A percentile compares a stretch with the other conserved stretches of the same genome.
These are phyloP conservation scores for Cephus cinctus DNA, from an alignment of 1,140 invertebrate genomes.

Conservation along the genomic window DNA sequence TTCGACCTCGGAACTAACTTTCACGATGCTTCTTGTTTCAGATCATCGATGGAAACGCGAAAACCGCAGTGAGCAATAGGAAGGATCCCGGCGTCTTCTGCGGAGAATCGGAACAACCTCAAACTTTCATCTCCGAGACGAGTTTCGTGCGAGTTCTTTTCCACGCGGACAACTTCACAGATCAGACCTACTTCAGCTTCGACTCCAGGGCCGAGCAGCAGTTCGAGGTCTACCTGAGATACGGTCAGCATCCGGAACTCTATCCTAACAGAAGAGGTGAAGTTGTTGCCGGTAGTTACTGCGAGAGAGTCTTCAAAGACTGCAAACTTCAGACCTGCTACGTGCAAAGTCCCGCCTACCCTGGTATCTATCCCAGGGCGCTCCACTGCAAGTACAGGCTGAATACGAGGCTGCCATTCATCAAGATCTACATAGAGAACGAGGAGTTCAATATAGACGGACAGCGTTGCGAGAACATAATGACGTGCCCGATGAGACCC, in stretches of 20 bases:
- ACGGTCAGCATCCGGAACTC: conserved; percentile 88
- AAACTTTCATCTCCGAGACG: conserved; percentile 92
- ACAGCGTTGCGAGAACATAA: conserved; percentile 89
- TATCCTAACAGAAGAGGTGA: conserved; percentile 87
- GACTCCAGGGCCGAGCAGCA: conserved; percentile 83
- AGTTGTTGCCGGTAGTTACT: conserved; percentile 82
- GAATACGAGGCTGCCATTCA: conserved; percentile 83
- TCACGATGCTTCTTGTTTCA: conserved; percentile 47
- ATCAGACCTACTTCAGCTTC: conserved; percentile 81
- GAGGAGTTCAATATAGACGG: conserved; percentile 93
- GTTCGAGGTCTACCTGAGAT: conserved; percentile 82
- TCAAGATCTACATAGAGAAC: conserved; percentile 89
- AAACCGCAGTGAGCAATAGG: conserved; percentile 80
- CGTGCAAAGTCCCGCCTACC: conserved; percentile 89
- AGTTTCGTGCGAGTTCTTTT: conserved; percentile 88
- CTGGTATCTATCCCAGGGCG: conserved; percentile 86
- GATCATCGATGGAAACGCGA: conserved; percentile 82
- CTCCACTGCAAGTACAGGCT: conserved; percentile 87
- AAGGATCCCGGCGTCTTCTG: conserved; percentile 87
- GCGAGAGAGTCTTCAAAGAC: conserved; percentile 81
- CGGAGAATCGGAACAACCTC: conserved; percentile 88
- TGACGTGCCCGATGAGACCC: conserved; percentile 90
- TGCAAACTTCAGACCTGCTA: conserved; percentile 88
- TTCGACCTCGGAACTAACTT: neutral
- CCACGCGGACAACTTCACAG: conserved; percentile 88